These are phyloP conservation scores for Hesperophylax magnus DNA, from an alignment of 1,140 invertebrate genomes.

Conservation along the genomic window DNA sequence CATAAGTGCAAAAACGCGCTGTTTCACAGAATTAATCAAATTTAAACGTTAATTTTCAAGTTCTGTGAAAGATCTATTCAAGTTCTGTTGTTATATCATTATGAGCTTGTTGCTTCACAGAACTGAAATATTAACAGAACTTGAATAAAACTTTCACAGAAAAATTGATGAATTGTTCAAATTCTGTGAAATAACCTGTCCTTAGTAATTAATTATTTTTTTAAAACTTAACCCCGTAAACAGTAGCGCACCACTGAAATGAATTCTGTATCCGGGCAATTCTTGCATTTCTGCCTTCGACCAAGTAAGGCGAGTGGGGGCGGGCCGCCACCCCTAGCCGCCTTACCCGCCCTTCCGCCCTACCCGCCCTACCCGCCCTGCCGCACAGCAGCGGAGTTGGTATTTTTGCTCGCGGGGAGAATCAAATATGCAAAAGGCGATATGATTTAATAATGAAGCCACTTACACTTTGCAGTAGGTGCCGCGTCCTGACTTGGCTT, in stretches of 20 bases:
- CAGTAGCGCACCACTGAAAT: conserved; percentile 1
- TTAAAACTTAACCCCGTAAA: background rate
- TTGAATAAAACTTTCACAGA: too few relatives aligned
- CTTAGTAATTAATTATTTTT: too few relatives aligned
- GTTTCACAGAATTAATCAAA: too few relatives aligned
- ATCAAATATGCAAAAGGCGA: conserved; percentile 55
- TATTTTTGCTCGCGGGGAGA: conserved; percentile 49
- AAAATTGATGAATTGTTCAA: too few relatives aligned
- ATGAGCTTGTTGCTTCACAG: too few relatives aligned
- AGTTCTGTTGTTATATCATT: too few relatives aligned
- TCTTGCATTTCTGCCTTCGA: conserved; percentile 32
- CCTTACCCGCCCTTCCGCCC: conserved; percentile 1
- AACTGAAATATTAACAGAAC: too few relatives aligned
- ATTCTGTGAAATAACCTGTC: too few relatives aligned
- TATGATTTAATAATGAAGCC: conserved; percentile 56
- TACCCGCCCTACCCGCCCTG: background rate
- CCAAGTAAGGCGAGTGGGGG: conserved; percentile 14
- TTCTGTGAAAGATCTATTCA: too few relatives aligned
- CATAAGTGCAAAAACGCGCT: too few relatives aligned
- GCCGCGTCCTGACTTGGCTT: background rate
- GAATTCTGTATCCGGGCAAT: background rate
- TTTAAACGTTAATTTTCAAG: too few relatives aligned
- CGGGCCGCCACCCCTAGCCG: background rate
- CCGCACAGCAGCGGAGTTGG: conserved; percentile 6
- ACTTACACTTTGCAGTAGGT: conserved; percentile 49